Base-by-base conservation (phyloP, 2,888 invertebrate species). In the Geotrupes spiniger region DNA sequence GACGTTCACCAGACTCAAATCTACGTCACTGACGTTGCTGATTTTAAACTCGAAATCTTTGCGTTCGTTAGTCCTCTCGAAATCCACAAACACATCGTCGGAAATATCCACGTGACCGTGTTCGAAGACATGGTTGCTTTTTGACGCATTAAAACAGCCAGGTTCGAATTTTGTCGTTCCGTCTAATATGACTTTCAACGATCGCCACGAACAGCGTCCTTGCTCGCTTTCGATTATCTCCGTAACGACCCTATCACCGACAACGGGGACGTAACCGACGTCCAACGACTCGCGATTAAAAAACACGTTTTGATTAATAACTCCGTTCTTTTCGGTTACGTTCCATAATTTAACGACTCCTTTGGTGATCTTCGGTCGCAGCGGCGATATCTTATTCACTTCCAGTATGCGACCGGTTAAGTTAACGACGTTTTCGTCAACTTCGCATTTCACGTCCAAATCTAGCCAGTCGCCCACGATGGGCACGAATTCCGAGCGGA, bases 161-260 rank as follows among this genome's bases (percentile, higher is more conserved):
- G 3, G 3, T 21, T 21, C 21, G 6, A 21, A 21, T 52, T 33
- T 55, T 49, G n/a, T n/a, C n/a, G 44, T 51, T 46, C 37, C 15
- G 11, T n/a, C 25, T 2, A 73, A 74, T 40, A 70, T 62, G 10
- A 78, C 64, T 40, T 72, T 75, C 42, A 85, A 63, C 0, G 83
- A 84, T 56, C 87, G 75, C 84, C 84, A 81, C 37, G 70, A 69
- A 47, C 61, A 65, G 8, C 63, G 58, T 10, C 76, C 77, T 73
- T 85, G 83, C 57, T 82, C 80, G 66, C 87, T 88, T 72, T 89
- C 89, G 59, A 89, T 85, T 1, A 82, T 78, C 65, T 89, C 84
- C 3, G 79, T 78, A 45, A 77, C 65, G 2, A 86, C 85, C 67
- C 77, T 76, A 59, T 85, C 83, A 8, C 84, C 84, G 41, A 79